Conservation (phyloP, 2,113 vertebrate species). For the Pseudopodoces humilis region DNA sequence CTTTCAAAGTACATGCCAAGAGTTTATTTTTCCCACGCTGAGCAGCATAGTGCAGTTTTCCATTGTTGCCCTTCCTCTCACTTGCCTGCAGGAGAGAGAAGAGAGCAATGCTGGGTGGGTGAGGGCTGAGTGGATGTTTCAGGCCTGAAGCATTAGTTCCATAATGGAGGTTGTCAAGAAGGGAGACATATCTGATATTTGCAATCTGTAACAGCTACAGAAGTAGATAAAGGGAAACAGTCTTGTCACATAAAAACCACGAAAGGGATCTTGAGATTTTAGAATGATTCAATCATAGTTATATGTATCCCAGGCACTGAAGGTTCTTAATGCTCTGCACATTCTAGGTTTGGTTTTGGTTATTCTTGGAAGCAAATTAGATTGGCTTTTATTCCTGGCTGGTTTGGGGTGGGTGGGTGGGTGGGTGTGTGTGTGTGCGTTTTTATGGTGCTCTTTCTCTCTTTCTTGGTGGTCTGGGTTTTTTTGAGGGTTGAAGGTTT, state of each 20-base stretch:
- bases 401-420: too few species aligned
- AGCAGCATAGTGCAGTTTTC: background rate
- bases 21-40: background rate
- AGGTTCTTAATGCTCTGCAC: background rate
- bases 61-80: background rate
- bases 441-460: background rate
- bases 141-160: conserved; percentile 30
- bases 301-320: background rate
- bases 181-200: background rate
- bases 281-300: background rate
- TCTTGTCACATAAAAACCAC: background rate
- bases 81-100: background rate
- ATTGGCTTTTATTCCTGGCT: background rate
- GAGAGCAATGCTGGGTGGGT: background rate
- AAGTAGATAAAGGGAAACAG: background rate
- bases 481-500: background rate
- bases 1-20: background rate
- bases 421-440: background rate
- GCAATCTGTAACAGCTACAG: background rate
- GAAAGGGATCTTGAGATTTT: background rate
- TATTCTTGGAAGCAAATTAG: background rate
- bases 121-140: background rate
- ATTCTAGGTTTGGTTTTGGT: background rate
- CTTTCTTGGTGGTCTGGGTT: background rate
- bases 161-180: background rate